Evolutionary conservation across 2,797 vertebrate genomes (phyloP).

Genomic region (Rousettus madagascariensis): DNA sequence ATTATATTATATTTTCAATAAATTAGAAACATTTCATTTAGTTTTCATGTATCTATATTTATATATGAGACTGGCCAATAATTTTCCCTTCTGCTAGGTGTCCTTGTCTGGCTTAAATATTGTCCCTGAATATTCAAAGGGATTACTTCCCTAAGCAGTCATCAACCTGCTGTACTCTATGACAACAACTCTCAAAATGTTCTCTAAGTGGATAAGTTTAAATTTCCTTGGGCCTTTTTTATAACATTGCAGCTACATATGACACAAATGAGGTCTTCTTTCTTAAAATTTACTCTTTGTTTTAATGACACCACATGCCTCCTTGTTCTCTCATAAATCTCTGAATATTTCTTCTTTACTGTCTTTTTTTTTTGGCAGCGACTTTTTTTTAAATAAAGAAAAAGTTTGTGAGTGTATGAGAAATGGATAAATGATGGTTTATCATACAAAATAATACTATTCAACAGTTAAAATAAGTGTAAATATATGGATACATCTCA

Average conservation of each 20-base stretch:
- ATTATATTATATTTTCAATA: not conserved
- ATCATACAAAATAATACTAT: not conserved
- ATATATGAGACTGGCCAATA: not conserved
- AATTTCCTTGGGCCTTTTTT: not conserved
- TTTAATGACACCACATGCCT: not conserved
- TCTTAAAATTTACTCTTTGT: not conserved
- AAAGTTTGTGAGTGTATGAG: not conserved
- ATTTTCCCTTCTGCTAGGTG: not conserved
- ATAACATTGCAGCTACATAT: not conserved
- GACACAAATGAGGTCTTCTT: not conserved
- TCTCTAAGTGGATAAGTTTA: not conserved
- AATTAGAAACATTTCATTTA: slow-evolving; percentile 4
- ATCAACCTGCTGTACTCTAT: not conserved
- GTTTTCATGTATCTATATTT: not conserved
- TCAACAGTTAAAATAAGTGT: not conserved
- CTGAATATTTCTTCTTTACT: not conserved
- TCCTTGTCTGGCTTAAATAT: not conserved
- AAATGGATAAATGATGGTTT: not conserved
- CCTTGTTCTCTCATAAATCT: not conserved
- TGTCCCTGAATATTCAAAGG: not conserved
- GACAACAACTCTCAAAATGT: not conserved
- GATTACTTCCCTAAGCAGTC: not conserved
- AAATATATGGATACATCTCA: not conserved
- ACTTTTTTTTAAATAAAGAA: not conserved
- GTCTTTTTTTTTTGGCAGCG: not conserved